These are phyloP conservation scores for Alouatta palliata DNA, from an alignment of 2,113 vertebrate genomes.

Conservation along the genomic window DNA sequence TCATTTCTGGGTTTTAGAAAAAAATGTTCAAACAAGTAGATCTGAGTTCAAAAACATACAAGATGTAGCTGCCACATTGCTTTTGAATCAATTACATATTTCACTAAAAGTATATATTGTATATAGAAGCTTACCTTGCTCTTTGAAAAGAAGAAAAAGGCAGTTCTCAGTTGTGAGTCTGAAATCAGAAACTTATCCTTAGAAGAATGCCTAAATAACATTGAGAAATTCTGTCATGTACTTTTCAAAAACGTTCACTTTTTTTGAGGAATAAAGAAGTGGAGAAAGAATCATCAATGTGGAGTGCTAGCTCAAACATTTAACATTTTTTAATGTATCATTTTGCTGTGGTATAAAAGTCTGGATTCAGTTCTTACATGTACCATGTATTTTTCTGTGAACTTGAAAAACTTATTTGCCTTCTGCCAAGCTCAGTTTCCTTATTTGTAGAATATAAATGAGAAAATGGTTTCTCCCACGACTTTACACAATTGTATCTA, in stretches of 20 bases:
- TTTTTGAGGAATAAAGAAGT: not conserved
- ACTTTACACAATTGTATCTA: not conserved
- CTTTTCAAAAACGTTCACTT: not conserved
- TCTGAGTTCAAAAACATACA: not conserved
- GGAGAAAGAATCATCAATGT: not conserved
- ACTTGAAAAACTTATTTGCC: not conserved
- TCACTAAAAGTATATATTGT: not conserved
- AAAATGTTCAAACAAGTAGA: not conserved
- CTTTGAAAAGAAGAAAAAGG: not conserved
- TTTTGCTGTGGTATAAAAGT: not conserved
- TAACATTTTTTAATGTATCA: no score
- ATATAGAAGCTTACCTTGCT: not conserved
- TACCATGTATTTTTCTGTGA: not conserved
- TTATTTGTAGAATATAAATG: not conserved
- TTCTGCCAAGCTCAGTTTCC: not conserved
- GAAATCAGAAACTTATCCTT: not conserved
- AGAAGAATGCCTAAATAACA: no score
- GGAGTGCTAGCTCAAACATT: no score
- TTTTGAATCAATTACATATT: not conserved
- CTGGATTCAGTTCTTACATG: not conserved
- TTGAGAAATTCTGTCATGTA: not conserved
- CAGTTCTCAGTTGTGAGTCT: not conserved
- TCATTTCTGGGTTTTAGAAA: not conserved
- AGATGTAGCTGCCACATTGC: not conserved
- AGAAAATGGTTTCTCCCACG: not conserved